Evolutionary conservation across 37 sponge, comb jelly and placozoan species (phyloP), one percentile per base, ranked within the genome.

Genomic region (Eunapius fragilis): DNA sequence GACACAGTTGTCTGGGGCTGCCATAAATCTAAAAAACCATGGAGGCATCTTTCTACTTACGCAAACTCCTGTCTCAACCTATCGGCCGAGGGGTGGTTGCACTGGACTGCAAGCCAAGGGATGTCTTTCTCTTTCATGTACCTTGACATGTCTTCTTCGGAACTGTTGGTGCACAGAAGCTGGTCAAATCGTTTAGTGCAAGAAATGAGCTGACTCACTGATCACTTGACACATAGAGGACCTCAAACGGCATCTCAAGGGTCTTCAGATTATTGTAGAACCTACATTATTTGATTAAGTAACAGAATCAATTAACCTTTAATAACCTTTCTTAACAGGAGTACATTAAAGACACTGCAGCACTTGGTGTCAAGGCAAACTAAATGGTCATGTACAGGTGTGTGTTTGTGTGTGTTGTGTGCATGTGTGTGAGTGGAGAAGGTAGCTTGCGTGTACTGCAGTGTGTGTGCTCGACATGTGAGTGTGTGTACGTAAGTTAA

Each of bases 211-310:
- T 25, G 67, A 88, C 92, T 80, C 67, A 94, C 95, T 94, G 78
- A 77, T 94, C 95, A 86, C 92, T 94, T 7, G 95, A 91, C 11
- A 94, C 79, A 67, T 91, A 94, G 31, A 94, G 32, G 11, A 94
- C 24, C 31, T 91, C 86, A 86, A 94, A 94, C 7, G 72, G 25
- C 67, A 71, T 84, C 17, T 74, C 78, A 25, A 89, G 85, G 81
- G 89, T 70, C 72, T 94, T 94, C 77, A 94, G 38, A 14, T 82
- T 45, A 19, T 85, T 84, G 72, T 94, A 91, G 74, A 94, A 94
- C 78, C 94, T 94, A 72, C 32, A 79, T 49, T 19, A 33, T 25
- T 10, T 12, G 19, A 58, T 19, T 2, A 58, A 19, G 47, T 4
- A 45, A 9, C 7, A 4, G 4, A 45, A 9, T 45, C 47, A 11